Evolutionary conservation across 2,113 vertebrate genomes (phyloP).

Genomic region (Nipponia nippon): DNA sequence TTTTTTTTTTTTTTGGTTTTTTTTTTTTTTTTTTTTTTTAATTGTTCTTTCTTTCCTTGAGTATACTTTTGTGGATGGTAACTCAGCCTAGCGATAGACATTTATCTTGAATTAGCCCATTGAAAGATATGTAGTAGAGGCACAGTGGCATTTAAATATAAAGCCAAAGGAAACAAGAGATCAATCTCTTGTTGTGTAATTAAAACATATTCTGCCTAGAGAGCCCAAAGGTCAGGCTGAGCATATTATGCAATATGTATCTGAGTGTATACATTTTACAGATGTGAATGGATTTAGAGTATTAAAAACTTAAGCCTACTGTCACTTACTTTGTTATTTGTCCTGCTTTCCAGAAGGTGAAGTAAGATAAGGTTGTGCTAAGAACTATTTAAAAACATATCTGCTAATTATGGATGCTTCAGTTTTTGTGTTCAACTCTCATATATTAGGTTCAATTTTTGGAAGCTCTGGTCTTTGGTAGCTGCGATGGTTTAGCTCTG

Average conservation of each 20-base stretch:
- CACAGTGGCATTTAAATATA: neutral
- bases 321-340: neutral
- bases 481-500: neutral
- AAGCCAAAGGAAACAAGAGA: neutral
- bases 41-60: neutral
- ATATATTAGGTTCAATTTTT: neutral
- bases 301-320: neutral
- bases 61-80: neutral
- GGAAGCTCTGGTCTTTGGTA: neutral
- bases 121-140: neutral
- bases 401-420: neutral
- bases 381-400: neutral
- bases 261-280: neutral
- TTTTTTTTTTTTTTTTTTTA: neutral
- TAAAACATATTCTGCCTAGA: neutral
- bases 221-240: neutral
- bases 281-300: neutral
- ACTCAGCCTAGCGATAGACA: neutral
- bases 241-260: fast-evolving
- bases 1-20: neutral
- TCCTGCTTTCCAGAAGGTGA: neutral
- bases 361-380: neutral
- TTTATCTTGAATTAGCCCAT: neutral
- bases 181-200: neutral
- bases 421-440: neutral